Evolutionary conservation across 2,113 vertebrate genomes (phyloP).

Genomic region (Boleophthalmus pectinirostris): DNA sequence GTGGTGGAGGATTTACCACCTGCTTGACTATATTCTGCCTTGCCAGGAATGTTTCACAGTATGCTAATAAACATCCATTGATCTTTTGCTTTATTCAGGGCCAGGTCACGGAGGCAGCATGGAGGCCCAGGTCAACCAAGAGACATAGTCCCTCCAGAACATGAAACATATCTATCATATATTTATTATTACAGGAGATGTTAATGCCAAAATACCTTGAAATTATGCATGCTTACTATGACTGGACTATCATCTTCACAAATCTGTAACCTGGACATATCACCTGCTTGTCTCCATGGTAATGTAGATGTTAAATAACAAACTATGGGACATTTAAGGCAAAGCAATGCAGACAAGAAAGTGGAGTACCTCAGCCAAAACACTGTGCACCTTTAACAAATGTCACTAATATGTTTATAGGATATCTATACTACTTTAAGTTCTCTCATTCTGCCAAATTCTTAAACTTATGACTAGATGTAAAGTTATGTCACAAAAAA

Average conservation of each 20-base stretch:
- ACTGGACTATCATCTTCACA: background rate
- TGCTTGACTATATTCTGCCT: no score
- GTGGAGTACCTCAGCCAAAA: no score
- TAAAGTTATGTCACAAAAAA: conserved; percentile 69
- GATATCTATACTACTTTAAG: background rate
- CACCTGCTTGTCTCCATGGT: background rate
- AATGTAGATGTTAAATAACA: background rate
- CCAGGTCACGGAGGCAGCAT: no score
- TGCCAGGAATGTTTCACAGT: background rate
- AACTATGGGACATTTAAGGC: background rate
- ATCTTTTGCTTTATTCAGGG: background rate
- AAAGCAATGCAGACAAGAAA: background rate
- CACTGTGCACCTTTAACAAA: no score
- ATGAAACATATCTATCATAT: no score
- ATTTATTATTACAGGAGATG: background rate
- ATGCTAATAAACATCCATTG: background rate
- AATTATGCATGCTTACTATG: background rate
- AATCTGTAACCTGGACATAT: background rate
- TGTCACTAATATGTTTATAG: no score
- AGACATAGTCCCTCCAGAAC: no score
- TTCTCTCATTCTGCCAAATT: conserved; percentile 13
- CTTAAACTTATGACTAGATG: conserved; percentile 78
- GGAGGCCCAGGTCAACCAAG: no score
- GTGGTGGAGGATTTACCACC: no score
- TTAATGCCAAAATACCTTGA: background rate